phyloP scores from a whole-genome alignment of 1,140 invertebrate genomes.

The Tetramorium parvispinum region DNA sequence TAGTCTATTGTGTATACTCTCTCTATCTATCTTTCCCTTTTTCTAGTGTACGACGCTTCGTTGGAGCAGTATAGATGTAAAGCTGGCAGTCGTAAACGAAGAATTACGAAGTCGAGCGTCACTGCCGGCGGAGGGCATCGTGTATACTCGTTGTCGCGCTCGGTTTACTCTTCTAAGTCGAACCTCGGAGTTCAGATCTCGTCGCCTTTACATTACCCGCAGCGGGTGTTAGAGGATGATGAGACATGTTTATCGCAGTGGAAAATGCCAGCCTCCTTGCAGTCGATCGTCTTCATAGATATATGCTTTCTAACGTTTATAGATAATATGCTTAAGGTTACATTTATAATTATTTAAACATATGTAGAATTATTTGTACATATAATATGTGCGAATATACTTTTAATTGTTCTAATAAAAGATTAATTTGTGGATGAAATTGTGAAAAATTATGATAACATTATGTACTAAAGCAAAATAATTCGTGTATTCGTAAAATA shows the following conservation, averaged over 20 bases:
- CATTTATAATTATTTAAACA: conserved; percentile 3
- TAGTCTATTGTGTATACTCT: conserved; percentile 18
- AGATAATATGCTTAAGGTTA: background rate
- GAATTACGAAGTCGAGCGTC: conserved; percentile 75
- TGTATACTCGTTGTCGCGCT: conserved; percentile 70
- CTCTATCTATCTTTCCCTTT: background rate
- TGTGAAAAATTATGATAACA: background rate
- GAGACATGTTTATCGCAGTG: conserved; percentile 56
- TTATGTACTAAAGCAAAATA: background rate
- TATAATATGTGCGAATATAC: background rate
- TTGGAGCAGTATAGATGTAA: conserved; percentile 67
- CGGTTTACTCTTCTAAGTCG: conserved; percentile 71
- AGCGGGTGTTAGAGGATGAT: conserved; percentile 58
- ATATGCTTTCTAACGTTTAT: too few relatives aligned
- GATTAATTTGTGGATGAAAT: background rate
- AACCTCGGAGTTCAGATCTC: conserved; percentile 66
- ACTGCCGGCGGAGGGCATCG: conserved; percentile 13
- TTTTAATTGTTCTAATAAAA: background rate
- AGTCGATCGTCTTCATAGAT: background rate
- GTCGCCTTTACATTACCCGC: conserved; percentile 55
- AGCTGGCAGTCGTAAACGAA: conserved; percentile 71
- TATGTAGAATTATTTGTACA: background rate
- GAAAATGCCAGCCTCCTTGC: conserved; percentile 36
- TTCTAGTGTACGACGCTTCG: conserved; percentile 60
- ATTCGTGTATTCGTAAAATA: background rate